Evolutionary conservation across 2,113 vertebrate species (phyloP), one percentile per base, ranked within the genome.

Genomic region (Montifringilla adamsi): DNA sequence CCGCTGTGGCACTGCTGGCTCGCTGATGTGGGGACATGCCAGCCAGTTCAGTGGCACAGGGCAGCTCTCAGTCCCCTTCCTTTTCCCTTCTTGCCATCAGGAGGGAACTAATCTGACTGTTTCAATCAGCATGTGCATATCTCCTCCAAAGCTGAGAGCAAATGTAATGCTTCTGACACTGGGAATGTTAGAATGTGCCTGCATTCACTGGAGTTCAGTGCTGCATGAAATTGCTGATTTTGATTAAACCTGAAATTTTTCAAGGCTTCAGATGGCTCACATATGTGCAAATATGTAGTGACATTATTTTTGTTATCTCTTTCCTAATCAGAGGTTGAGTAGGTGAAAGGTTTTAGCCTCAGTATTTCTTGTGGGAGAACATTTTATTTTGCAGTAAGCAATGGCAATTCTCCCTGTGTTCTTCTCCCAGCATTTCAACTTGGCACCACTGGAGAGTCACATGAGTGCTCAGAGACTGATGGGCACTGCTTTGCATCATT

Each of bases 91-190:
- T 23, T 89, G 75, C 64, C 70, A 41, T 88, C 70, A 77, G 79
- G 37, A 94, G 55, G 59, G 59, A 87, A 33, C 55, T 87, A 41
- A 74, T 89, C 87, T 96, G 73, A 33, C 73, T 84, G 14, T 84
- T 92, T 78, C 83, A 77, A 93, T 97, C 87, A 89, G 52, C n/a
- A 21, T 58, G 60, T 39, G 68, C 47, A 13, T 84, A 37, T 88
- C 46, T 77, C 76, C 67, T 75, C 79, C 66, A 70, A 69, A 70
- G 24, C 41, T 20, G 83, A 44, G 33, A 60, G 93, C 35, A 59
- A 72, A 79, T 13, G 56, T 58, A 59, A 60, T 28, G 64, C 41
- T 70, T 85, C 68, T 83, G 88, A 43, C 64, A 6, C 4, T 1
- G 35, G 39, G 27, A 39, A 15, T 2, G 47, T 58, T 58, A 30